phyloP scores from a whole-genome alignment of 2,888 invertebrate genomes.

The Melinaea menophilus region DNA sequence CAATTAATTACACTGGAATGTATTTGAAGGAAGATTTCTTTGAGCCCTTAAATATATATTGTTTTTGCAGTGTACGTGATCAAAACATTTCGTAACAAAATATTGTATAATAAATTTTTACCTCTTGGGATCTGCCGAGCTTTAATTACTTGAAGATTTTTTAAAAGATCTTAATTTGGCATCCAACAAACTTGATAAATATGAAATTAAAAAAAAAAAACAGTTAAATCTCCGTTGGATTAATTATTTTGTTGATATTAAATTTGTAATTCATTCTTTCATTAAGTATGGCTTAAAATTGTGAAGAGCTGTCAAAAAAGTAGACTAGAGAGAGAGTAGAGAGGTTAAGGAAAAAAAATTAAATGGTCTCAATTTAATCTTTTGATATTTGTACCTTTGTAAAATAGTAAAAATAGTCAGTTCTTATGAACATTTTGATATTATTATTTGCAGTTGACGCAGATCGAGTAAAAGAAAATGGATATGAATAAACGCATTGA shows the following conservation, averaged over 20 bases:
- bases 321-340: no score
- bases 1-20: constrained; percentile 1
- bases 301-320: not conserved
- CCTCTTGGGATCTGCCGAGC: no score
- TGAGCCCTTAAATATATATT: not conserved
- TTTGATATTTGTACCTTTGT: not conserved
- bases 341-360: not conserved
- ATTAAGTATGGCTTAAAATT: constrained; percentile 10
- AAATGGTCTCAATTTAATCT: not conserved
- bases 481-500: constrained; percentile 3
- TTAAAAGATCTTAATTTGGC: constrained; percentile 32
- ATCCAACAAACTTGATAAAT: constrained; percentile 14
- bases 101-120: no score
- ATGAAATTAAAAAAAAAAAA: constrained; percentile 15
- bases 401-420: no score
- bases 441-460: no score
- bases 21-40: not conserved
- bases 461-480: not conserved
- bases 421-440: no score
- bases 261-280: constrained; percentile 16
- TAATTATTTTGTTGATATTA: constrained; percentile 20
- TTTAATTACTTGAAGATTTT: constrained; percentile 27
- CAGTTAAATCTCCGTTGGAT: not conserved
- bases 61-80: not conserved
- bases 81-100: no score